Percentiles rank a stretch among this genome's conserved stretches.
These are phyloP conservation scores for Nymphicus hollandicus DNA, from an alignment of 2,113 vertebrate genomes.

Conservation along the genomic window DNA sequence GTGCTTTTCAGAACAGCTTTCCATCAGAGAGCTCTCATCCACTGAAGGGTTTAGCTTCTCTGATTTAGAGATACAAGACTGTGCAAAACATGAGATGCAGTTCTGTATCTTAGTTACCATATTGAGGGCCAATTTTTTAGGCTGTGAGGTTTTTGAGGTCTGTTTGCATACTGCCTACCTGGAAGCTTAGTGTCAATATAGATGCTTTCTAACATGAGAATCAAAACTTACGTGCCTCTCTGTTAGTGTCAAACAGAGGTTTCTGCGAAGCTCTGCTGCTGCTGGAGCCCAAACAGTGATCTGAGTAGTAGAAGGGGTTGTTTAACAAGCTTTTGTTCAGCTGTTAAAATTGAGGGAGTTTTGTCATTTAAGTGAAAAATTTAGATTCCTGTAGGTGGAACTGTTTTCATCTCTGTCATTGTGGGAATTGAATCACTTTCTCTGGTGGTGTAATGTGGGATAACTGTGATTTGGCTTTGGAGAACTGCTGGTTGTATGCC, in stretches of 20 bases:
- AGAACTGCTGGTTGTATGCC: background rate
- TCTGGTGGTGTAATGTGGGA: background rate
- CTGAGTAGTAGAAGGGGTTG: background rate
- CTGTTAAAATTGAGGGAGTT: background rate
- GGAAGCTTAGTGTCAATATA: background rate
- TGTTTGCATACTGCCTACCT: background rate
- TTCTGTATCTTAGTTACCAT: background rate
- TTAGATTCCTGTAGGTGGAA: background rate
- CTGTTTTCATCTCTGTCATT: conserved; percentile 35
- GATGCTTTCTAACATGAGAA: background rate
- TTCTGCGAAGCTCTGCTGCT: background rate
- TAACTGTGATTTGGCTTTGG: background rate
- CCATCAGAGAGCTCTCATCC: background rate
- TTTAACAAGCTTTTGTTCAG: background rate
- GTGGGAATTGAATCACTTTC: background rate
- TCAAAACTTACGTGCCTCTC: background rate
- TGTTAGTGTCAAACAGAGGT: background rate
- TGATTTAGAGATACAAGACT: background rate
- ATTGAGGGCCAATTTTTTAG: background rate
- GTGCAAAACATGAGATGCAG: background rate
- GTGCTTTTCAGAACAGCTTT: background rate
- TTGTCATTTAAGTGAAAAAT: conserved; percentile 3
- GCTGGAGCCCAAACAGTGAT: conserved; percentile 11
- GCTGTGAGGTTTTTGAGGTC: background rate
- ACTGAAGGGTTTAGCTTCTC: background rate